Evolutionary conservation across 2,888 invertebrate genomes (phyloP).

Genomic region (Bhutanitis thaidina): DNA sequence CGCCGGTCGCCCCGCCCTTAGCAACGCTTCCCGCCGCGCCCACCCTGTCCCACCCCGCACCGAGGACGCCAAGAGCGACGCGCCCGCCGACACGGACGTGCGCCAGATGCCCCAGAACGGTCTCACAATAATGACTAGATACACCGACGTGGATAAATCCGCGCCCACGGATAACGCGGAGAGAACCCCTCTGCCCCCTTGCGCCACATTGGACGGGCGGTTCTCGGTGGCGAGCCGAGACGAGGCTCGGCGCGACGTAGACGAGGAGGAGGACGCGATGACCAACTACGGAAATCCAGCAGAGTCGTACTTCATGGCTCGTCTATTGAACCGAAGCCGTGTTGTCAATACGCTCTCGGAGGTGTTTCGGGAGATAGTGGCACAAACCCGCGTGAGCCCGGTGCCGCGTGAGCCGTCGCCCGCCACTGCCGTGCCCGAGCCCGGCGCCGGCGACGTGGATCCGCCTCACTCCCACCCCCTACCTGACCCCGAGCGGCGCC

Average conservation of each 20-base stretch:
- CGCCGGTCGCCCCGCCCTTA: conserved; percentile 65
- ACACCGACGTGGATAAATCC: conserved; percentile 57
- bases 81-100: conserved; percentile 27
- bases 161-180: conserved; percentile 34
- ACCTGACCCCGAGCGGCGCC: conserved; percentile 21
- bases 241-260: conserved; percentile 30
- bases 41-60: conserved; percentile 28
- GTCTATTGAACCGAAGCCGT: conserved; percentile 58
- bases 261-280: conserved; percentile 46
- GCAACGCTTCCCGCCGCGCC: conserved; percentile 52
- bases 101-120: conserved; percentile 60
- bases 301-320: conserved; percentile 72
- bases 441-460: conserved; percentile 18
- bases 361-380: conserved; percentile 60
- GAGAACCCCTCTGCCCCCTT: conserved; percentile 49
- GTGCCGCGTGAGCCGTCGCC: conserved; percentile 31
- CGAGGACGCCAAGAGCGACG: conserved; percentile 35
- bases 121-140: conserved; percentile 72
- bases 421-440: conserved; percentile 24
- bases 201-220: conserved; percentile 53
- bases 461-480: too few relatives aligned
- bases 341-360: conserved; percentile 63
- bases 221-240: conserved; percentile 41
- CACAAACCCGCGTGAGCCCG: conserved; percentile 19
- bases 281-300: conserved; percentile 71